Percentiles rank a stretch among this genome's conserved stretches.
Evolutionary conservation across 1,140 invertebrate genomes (phyloP).

Genomic region (Anoplophora glabripennis): DNA sequence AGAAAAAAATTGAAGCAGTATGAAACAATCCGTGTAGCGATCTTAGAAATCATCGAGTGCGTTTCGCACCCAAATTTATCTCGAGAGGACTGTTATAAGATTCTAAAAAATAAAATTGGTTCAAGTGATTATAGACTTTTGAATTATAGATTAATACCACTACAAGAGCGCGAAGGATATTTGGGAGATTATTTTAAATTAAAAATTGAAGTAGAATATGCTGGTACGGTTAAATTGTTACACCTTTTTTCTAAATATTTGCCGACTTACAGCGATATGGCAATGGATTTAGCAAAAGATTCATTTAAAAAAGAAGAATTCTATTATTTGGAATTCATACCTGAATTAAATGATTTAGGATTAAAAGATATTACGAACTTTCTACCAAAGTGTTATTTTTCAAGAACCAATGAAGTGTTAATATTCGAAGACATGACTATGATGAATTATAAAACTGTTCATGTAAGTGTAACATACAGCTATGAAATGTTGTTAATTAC

Average conservation of each 20-base stretch:
- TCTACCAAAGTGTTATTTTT: constrained; percentile 22
- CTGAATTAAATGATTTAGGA: constrained; percentile 9
- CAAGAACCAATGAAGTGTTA: constrained; percentile 15
- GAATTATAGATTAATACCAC: constrained; percentile 9
- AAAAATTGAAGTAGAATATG: constrained; percentile 4
- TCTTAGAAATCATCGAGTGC: background rate
- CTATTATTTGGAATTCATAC: constrained; percentile 21
- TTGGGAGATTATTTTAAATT: constrained; percentile 28
- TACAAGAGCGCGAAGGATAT: constrained; percentile 23
- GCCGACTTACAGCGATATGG: background rate
- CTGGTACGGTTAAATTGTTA: background rate
- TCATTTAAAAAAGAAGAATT: constrained; percentile 33
- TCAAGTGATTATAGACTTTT: constrained; percentile 2
- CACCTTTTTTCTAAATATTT: constrained; percentile 29
- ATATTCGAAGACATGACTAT: constrained; percentile 25
- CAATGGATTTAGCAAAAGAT: constrained; percentile 20
- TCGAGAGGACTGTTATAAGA: constrained; percentile 21
- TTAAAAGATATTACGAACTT: constrained; percentile 18
- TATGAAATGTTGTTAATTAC: constrained; percentile 15
- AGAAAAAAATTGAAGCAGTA: too few relatives aligned
- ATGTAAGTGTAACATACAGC: constrained; percentile 9
- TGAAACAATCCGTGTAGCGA: too few relatives aligned
- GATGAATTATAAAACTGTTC: constrained; percentile 16
- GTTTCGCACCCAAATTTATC: constrained; percentile 9
- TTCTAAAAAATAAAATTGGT: constrained; percentile 11